These are phyloP conservation scores for Episyrphus balteatus DNA, from an alignment of 1,140 invertebrate species.

Conservation along the genomic window DNA sequence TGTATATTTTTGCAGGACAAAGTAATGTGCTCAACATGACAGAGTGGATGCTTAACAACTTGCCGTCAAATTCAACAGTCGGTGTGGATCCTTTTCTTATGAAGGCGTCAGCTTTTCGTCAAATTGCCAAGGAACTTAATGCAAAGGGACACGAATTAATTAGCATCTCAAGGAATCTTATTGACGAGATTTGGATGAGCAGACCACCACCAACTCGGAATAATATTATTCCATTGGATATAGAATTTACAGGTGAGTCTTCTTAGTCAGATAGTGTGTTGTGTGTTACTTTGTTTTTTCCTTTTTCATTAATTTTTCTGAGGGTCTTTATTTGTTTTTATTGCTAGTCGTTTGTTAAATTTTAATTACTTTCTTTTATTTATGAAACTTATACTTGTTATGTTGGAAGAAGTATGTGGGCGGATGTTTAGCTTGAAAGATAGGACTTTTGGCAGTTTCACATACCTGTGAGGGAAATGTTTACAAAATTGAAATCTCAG, in stretches of 20 bases:
- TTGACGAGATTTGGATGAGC: slow-evolving; percentile 62
- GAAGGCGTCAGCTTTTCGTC: slow-evolving; percentile 55
- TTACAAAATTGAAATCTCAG: too few species aligned
- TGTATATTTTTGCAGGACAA: slow-evolving; percentile 26
- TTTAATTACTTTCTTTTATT: background rate
- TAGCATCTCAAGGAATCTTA: slow-evolving; percentile 59
- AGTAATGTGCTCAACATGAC: slow-evolving; percentile 50
- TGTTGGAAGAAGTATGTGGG: too few species aligned
- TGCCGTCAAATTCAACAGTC: slow-evolving; percentile 55
- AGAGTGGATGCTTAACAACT: slow-evolving; percentile 60
- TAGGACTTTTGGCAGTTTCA: too few species aligned
- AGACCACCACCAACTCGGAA: slow-evolving; percentile 44
- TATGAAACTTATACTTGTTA: background rate
- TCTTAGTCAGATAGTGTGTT: background rate
- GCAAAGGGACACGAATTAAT: slow-evolving; percentile 38
- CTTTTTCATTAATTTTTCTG: background rate
- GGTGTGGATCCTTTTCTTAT: slow-evolving; percentile 71
- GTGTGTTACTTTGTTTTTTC: background rate
- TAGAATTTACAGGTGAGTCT: slow-evolving; percentile 45
- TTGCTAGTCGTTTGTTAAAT: background rate
- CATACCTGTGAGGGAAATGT: too few species aligned
- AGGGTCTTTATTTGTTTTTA: background rate
- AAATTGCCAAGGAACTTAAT: slow-evolving; percentile 40
- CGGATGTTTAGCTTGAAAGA: too few species aligned
- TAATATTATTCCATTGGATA: slow-evolving; percentile 47